A percentile compares a stretch with the other conserved stretches of the same genome.
Evolutionary conservation across 2,888 invertebrate species (phyloP).

Genomic region (Amphipyra tragopoginis): DNA sequence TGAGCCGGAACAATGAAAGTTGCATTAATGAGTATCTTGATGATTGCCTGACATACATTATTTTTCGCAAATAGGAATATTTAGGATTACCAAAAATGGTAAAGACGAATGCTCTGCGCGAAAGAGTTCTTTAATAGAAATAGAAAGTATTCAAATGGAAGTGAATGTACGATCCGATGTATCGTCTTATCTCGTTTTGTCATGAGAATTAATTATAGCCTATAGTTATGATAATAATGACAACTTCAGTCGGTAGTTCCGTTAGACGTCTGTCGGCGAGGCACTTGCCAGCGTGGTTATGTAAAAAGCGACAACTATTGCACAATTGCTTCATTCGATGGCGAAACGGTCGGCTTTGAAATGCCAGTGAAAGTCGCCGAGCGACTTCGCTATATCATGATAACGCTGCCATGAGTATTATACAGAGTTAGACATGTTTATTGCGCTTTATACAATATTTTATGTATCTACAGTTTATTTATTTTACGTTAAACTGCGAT

Average conservation of each 20-base stretch:
- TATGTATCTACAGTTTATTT: slow-evolving; percentile 19
- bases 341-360: slow-evolving; percentile 86
- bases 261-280: slow-evolving; percentile 61
- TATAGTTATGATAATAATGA: slow-evolving; percentile 7
- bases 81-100: slow-evolving; percentile 3
- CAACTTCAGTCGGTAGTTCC: slow-evolving; percentile 38
- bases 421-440: slow-evolving; percentile 39
- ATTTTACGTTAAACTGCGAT: slow-evolving; percentile 18
- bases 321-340: slow-evolving; percentile 88
- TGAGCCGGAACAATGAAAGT: slow-evolving; percentile 83
- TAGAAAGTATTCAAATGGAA: slow-evolving; percentile 3
- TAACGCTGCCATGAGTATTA: slow-evolving; percentile 59
- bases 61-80: slow-evolving; percentile 45
- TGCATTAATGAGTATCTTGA: slow-evolving; percentile 73
- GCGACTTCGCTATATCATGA: slow-evolving; percentile 83
- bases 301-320: slow-evolving; percentile 88
- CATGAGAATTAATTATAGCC: slow-evolving; percentile 9
- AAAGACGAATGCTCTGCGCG: not conserved
- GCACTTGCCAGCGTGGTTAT: slow-evolving; percentile 73
- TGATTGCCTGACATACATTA: slow-evolving; percentile 63
- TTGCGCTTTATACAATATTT: slow-evolving; percentile 40
- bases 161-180: not conserved
- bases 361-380: slow-evolving; percentile 88
- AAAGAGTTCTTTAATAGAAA: not conserved
- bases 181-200: slow-evolving; percentile 3